Evolutionary conservation across 2,113 vertebrate species (phyloP).

Genomic region (Barbus barbus): DNA sequence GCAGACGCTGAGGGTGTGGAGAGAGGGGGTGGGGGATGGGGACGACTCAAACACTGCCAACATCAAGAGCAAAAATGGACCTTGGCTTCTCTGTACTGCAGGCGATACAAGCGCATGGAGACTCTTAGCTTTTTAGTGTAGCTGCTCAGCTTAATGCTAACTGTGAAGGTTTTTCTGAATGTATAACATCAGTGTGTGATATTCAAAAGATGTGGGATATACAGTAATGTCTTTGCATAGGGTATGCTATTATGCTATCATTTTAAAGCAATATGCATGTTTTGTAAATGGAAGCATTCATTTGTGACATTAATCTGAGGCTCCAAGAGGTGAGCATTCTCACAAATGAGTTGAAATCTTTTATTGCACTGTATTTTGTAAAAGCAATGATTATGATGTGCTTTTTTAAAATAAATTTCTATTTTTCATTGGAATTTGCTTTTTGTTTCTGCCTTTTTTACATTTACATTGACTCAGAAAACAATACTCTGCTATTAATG

Average conservation of each 20-base stretch:
- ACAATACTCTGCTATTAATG: neutral
- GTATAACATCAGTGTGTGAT: neutral
- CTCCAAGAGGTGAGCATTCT: neutral
- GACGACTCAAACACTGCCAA: constrained; percentile 50
- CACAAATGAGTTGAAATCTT: neutral
- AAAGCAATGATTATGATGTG: neutral
- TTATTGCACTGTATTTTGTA: neutral
- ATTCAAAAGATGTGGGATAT: neutral
- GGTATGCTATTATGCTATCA: neutral
- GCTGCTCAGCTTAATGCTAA: neutral
- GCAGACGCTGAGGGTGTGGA: constrained; percentile 49
- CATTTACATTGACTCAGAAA: neutral
- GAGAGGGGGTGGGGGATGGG: constrained; percentile 48
- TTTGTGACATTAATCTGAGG: neutral
- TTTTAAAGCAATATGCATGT: neutral
- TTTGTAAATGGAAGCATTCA: neutral
- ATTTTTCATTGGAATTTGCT: neutral
- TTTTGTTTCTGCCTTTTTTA: constrained; percentile 5
- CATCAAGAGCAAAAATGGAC: constrained; percentile 29
- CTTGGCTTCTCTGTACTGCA: constrained; percentile 42
- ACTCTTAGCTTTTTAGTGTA: neutral
- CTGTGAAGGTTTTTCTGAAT: neutral
- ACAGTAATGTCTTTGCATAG: neutral
- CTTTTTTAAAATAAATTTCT: neutral
- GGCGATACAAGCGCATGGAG: constrained; percentile 31